These are phyloP conservation scores for Sitophilus oryzae DNA, from an alignment of 1,140 invertebrate species.

Conservation along the genomic window DNA sequence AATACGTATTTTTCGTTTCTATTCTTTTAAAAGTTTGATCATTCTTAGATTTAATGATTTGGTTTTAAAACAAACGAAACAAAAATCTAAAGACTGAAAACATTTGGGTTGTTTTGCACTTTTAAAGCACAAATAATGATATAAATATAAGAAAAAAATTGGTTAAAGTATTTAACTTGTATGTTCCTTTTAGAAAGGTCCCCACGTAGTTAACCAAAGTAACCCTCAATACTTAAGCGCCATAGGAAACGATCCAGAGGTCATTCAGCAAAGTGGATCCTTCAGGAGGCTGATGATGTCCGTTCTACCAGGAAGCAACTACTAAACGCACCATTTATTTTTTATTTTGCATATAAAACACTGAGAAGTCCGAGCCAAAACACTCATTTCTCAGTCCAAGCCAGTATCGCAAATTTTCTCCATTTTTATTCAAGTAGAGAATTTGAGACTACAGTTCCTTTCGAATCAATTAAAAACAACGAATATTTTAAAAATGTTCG, in stretches of 20 bases:
- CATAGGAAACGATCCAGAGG: constrained; percentile 52
- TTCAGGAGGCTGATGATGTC: constrained; percentile 89
- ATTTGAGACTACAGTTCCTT: background rate
- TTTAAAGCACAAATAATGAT: no score
- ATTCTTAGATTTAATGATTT: no score
- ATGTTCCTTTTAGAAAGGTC: constrained; percentile 27
- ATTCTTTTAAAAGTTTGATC: no score
- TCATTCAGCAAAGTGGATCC: constrained; percentile 83
- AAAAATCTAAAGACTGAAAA: no score
- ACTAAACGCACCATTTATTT: constrained; percentile 45
- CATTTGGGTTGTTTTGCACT: no score
- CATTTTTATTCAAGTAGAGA: background rate
- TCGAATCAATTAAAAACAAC: constrained; percentile 16
- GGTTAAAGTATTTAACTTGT: no score
- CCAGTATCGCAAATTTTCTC: background rate
- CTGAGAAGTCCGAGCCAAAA: background rate
- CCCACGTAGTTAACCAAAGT: constrained; percentile 26
- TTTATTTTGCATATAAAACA: constrained; percentile 2
- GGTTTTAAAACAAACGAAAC: no score
- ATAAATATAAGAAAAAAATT: no score
- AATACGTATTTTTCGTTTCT: no score
- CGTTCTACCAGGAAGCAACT: constrained; percentile 72
- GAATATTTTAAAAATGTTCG: constrained; percentile 34
- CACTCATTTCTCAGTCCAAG: background rate
- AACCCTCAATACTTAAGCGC: constrained; percentile 42